phyloP scores from a whole-genome alignment of 2,888 invertebrate genomes.

The Nymphalis c-album region DNA sequence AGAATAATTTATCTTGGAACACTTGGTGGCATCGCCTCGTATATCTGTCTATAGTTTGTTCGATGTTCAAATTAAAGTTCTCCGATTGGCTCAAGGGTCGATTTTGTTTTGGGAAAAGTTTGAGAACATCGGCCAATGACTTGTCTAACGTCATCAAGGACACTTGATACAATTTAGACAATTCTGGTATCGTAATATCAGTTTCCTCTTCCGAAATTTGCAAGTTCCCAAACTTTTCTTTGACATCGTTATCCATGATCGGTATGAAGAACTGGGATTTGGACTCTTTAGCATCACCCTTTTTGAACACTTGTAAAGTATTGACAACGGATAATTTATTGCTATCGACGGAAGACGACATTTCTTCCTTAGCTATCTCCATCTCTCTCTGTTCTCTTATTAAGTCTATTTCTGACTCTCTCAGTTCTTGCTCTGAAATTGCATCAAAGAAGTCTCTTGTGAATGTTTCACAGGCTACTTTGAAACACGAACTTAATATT shows the following conservation, averaged over 20 bases:
- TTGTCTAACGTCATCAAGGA: constrained; percentile 63
- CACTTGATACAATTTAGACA: constrained; percentile 62
- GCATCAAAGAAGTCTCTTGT: constrained; percentile 64
- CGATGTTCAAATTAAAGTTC: constrained; percentile 66
- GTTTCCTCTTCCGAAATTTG: constrained; percentile 66
- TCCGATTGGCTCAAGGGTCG: constrained; percentile 76
- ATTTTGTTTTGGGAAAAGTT: constrained; percentile 73
- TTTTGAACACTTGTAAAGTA: constrained; percentile 70
- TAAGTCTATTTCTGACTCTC: constrained; percentile 63
- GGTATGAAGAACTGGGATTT: constrained; percentile 78
- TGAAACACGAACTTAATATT: constrained; percentile 75
- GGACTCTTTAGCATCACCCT: constrained; percentile 68
- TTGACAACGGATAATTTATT: constrained; percentile 71
- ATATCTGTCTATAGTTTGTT: constrained; percentile 74
- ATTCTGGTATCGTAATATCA: constrained; percentile 63
- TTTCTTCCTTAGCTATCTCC: constrained; percentile 57
- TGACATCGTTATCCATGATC: constrained; percentile 60
- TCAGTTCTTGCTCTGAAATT: constrained; percentile 60
- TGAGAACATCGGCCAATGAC: constrained; percentile 62
- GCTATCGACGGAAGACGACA: constrained; percentile 67
- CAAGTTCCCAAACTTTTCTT: constrained; percentile 67
- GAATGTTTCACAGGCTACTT: constrained; percentile 75
- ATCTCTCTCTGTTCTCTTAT: constrained; percentile 57
- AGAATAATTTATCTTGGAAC: constrained; percentile 75
- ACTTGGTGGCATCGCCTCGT: constrained; percentile 76